Percentiles rank a stretch among this genome's conserved stretches.
These are phyloP conservation scores for Elephas maximus DNA, from an alignment of 2,113 vertebrate genomes.

Conservation along the genomic window DNA sequence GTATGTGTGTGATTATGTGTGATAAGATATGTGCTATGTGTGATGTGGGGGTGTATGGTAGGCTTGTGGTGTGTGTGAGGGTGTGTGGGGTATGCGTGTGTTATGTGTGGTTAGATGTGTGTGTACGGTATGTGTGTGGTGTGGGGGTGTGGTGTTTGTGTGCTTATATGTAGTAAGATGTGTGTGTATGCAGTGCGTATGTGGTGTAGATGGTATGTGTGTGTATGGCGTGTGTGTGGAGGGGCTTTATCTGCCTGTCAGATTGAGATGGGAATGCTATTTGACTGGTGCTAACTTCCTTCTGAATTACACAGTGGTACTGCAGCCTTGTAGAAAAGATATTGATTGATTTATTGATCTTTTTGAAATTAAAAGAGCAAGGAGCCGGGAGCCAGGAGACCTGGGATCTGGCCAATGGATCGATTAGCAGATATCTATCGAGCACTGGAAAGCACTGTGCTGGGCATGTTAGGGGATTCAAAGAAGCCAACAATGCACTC, in stretches of 20 bases:
- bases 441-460: not conserved
- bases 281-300: not conserved
- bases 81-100: no score
- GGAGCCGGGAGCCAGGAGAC: slow-evolving; percentile 16
- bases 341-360: slow-evolving; percentile 69
- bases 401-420: slow-evolving; percentile 39
- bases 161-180: no score
- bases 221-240: fast-evolving
- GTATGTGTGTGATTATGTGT: not conserved
- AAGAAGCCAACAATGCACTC: not conserved
- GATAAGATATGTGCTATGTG: no score
- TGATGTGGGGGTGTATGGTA: not conserved
- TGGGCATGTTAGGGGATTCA: not conserved
- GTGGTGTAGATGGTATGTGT: no score
- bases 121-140: not conserved
- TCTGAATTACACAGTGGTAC: not conserved
- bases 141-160: not conserved
- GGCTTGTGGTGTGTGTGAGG: no score
- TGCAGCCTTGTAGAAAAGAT: not conserved
- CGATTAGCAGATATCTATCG: not conserved
- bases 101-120: not conserved
- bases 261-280: not conserved
- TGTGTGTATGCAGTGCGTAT: not conserved
- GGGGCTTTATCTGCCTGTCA: not conserved
- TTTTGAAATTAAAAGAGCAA: slow-evolving; percentile 74